phyloP scores from a whole-genome alignment of 2,797 vertebrate genomes.

The Caiman crocodilus region DNA sequence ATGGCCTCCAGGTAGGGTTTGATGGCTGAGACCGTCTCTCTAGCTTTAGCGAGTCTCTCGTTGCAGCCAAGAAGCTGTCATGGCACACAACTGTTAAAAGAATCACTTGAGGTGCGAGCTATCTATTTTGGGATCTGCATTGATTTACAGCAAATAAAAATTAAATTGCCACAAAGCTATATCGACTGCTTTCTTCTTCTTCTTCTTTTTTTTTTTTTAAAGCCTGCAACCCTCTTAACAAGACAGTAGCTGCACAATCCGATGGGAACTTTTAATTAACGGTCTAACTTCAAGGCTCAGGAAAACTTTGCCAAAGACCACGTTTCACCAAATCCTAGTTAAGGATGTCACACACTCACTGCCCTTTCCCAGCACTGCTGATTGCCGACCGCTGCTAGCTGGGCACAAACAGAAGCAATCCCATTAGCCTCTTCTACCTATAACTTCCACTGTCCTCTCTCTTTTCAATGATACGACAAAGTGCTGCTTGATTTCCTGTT shows the following conservation, averaged over 20 bases:
- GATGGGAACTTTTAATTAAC: conserved; percentile 12
- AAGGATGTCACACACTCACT: neutral
- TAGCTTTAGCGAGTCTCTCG: conserved; percentile 46
- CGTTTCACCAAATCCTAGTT: neutral
- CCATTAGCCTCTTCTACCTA: neutral
- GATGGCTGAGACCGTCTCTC: conserved; percentile 46
- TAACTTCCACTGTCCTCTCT: neutral
- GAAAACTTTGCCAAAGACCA: neutral
- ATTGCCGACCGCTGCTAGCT: neutral
- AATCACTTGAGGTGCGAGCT: conserved; percentile 24
- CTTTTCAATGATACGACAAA: neutral
- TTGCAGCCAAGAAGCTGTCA: conserved; percentile 58
- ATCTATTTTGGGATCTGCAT: conserved; percentile 46
- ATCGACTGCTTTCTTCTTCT: conserved; percentile 25
- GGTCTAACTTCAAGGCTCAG: neutral
- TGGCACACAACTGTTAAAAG: conserved; percentile 36
- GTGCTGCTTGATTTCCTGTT: neutral
- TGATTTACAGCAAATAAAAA: conserved; percentile 49
- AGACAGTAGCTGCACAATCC: neutral
- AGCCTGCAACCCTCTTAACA: neutral
- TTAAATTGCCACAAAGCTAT: conserved; percentile 50
- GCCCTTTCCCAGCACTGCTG: neutral
- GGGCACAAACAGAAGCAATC: neutral
- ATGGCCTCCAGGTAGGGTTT: neutral
- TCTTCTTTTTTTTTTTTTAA: neutral